Evolutionary conservation across 2,888 invertebrate species (phyloP), one percentile per base, ranked within the genome.

Genomic region (Cheilosia vulpina): DNA sequence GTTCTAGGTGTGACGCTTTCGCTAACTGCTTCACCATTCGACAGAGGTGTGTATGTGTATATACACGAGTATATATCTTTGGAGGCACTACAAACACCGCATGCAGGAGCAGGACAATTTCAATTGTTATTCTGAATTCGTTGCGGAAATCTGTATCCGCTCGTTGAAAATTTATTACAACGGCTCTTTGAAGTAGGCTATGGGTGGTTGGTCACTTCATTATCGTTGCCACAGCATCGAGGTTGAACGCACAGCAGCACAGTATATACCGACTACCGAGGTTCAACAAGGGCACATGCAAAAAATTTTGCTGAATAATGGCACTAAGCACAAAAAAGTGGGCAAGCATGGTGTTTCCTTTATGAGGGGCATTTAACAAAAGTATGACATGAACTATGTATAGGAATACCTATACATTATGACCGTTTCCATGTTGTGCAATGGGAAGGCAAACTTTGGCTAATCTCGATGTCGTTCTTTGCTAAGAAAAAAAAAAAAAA

Each of bases 91-190:
- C 52, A 60, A 38, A 34, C 41, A 55, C 68, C 73, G 45, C 65
- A 65, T 66, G 58, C 76, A 72, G 81, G 62, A 85, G 60, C 76
- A 72, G 81, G 68, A 85, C 85, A 69, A 62, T 83, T 83, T 83
- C 83, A 83, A 85, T 85, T 85, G 85, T 81, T 81, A 85, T 85
- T 81, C 81, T 77, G 85, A 81, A 85, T 85, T 81, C 85, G 85
- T 85, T 85, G 81, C 85, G 85, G 85, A 85, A 85, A 85, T 85
- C 85, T 85, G 85, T 81, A 81, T 85, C 85, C 85, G 85, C 72
- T 85, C 81, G 85, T 81, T 81, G 85, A 24, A 81, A 85, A 85
- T 85, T 85, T 85, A 85, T 85, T 85, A 85, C 85, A 76, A 81
- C 81, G 60, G 72, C 81, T 63, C 79, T 78, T 34, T 57, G 43